Evolutionary conservation across 1,140 invertebrate genomes (phyloP).

Genomic region (Diorhabda elongata): DNA sequence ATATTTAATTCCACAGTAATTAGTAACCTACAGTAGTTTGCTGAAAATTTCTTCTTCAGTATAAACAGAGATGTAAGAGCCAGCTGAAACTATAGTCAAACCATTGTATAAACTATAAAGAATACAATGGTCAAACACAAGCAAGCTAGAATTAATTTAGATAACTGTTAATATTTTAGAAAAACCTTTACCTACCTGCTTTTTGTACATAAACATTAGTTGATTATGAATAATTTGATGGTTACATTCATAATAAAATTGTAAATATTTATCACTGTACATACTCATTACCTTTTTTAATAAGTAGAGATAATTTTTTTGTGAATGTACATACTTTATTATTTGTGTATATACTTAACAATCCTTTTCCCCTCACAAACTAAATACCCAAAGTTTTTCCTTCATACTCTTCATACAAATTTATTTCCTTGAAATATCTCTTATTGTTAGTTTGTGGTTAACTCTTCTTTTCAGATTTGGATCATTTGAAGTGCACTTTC

Average conservation of each 20-base stretch:
- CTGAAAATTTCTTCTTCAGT: no score
- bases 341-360: neutral
- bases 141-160: no score
- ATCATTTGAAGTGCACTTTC: conserved; percentile 28
- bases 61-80: no score
- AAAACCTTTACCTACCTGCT: no score
- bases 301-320: neutral
- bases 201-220: no score
- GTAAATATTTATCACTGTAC: conserved; percentile 1
- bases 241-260: neutral
- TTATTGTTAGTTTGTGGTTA: conserved; percentile 16
- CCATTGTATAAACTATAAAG: no score
- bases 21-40: no score
- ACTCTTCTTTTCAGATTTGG: conserved; percentile 25
- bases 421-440: neutral
- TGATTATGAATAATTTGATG: no score
- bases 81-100: no score
- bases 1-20: no score
- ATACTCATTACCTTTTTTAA: neutral
- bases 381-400: neutral
- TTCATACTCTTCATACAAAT: neutral
- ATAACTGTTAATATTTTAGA: no score
- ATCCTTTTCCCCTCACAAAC: neutral
- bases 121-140: no score
- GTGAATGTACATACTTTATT: neutral